Percentiles rank a stretch among this genome's conserved stretches.
phyloP scores from a whole-genome alignment of 1,140 invertebrate species.

The Charaxes varanes region DNA sequence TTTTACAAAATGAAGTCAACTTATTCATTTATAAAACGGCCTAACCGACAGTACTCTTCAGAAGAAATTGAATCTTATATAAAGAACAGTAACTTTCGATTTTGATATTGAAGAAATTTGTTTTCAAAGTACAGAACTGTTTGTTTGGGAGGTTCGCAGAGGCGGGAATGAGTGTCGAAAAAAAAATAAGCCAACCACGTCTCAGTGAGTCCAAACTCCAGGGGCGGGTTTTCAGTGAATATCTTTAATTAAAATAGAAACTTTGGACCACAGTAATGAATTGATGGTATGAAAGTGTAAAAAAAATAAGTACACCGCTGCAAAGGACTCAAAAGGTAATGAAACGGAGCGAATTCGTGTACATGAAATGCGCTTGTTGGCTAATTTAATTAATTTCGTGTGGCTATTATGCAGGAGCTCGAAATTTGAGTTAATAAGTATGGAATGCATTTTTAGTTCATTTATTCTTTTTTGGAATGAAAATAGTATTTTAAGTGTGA shows the following conservation, averaged over 20 bases:
- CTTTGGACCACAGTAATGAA: slow-evolving; percentile 55
- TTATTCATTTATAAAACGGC: slow-evolving; percentile 25
- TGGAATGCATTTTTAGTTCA: not conserved
- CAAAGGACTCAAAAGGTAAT: slow-evolving; percentile 6
- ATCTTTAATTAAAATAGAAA: slow-evolving; percentile 71
- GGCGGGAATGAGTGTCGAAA: slow-evolving; percentile 70
- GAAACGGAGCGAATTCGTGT: slow-evolving; percentile 28
- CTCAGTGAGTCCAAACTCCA: slow-evolving; percentile 66
- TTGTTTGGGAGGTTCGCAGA: slow-evolving; percentile 71
- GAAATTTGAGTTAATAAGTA: no score
- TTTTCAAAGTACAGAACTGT: slow-evolving; percentile 67
- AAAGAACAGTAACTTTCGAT: slow-evolving; percentile 4
- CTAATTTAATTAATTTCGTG: slow-evolving; percentile 16
- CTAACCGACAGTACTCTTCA: slow-evolving; percentile 17
- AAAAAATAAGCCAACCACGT: slow-evolving; percentile 73
- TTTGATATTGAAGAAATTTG: slow-evolving; percentile 32
- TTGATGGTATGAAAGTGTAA: slow-evolving; percentile 39
- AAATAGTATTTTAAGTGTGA: no score
- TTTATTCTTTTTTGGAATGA: no score
- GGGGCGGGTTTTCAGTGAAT: slow-evolving; percentile 62
- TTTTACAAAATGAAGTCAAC: slow-evolving; percentile 68
- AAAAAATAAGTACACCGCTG: slow-evolving; percentile 19
- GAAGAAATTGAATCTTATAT: slow-evolving; percentile 15
- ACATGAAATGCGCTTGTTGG: slow-evolving; percentile 12
- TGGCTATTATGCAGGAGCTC: slow-evolving; percentile 8